A percentile compares a stretch with the other conserved stretches of the same genome.
These are phyloP conservation scores for Sterrhoptilus dennistouni DNA, from an alignment of 2,113 vertebrate genomes.

Conservation along the genomic window DNA sequence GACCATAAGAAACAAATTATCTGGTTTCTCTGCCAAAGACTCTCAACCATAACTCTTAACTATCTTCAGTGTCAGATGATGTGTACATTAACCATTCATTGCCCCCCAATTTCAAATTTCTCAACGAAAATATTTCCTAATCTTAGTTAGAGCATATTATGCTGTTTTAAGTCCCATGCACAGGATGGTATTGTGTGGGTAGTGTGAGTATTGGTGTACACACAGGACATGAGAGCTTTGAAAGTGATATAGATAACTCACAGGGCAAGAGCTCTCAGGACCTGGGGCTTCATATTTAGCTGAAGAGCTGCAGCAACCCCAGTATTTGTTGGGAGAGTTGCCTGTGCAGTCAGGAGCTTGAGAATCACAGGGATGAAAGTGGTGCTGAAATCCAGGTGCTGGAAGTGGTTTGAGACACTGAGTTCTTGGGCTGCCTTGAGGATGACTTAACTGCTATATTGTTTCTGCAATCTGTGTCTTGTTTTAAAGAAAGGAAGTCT, in stretches of 20 bases:
- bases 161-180: background rate
- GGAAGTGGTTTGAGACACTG: fast-evolving
- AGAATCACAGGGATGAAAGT: background rate
- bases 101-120: background rate
- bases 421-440: background rate
- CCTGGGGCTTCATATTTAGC: background rate
- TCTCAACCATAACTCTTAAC: background rate
- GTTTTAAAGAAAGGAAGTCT: background rate
- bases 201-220: background rate
- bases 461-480: background rate
- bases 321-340: background rate
- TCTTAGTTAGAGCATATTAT: background rate
- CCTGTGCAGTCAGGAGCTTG: background rate
- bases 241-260: background rate
- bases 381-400: background rate
- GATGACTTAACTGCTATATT: background rate
- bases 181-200: too few species aligned
- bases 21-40: background rate
- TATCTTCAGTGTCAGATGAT: background rate
- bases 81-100: background rate
- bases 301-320: background rate
- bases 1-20: background rate
- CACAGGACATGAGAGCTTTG: background rate
- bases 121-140: background rate
- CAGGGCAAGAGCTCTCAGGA: background rate